phyloP scores from a whole-genome alignment of 1,140 invertebrate species.

The Aculops lycopersici region DNA sequence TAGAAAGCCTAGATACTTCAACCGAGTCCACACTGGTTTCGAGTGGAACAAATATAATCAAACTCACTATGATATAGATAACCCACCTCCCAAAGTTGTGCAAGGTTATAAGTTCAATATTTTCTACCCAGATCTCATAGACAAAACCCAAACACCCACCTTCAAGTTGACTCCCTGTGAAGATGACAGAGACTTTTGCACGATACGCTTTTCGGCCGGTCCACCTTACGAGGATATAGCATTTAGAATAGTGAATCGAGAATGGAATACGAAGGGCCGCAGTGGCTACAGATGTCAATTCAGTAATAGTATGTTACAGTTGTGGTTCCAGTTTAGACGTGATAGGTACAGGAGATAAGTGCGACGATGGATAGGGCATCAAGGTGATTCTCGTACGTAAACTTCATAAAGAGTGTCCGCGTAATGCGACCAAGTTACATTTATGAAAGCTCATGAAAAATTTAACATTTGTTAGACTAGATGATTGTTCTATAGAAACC shows the following conservation, averaged over 20 bases:
- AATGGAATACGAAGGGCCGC: constrained; percentile 98
- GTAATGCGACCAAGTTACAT: too few species aligned
- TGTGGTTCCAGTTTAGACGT: constrained; percentile 96
- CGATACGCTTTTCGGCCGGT: constrained; percentile 71
- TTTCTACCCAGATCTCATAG: constrained; percentile 95
- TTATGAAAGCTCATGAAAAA: too few species aligned
- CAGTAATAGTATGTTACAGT: constrained; percentile 93
- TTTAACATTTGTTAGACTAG: too few species aligned
- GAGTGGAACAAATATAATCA: constrained; percentile 99
- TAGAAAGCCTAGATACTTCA: constrained; percentile 86
- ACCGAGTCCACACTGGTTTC: constrained; percentile 52
- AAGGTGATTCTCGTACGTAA: too few species aligned
- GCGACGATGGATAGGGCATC: too few species aligned
- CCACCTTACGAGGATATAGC: constrained; percentile 98
- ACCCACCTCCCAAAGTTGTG: constrained; percentile 97
- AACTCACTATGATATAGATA: constrained; percentile 99
- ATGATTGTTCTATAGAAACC: too few species aligned
- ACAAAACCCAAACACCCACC: constrained; percentile 66
- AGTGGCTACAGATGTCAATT: constrained; percentile 90
- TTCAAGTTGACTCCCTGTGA: constrained; percentile 64
- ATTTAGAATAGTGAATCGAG: constrained; percentile 92
- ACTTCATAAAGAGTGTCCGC: too few species aligned
- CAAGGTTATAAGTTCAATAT: constrained; percentile 99
- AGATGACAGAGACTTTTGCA: constrained; percentile 77
- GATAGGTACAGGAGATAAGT: constrained; percentile 68